Percentiles rank a stretch among this genome's conserved stretches.
Evolutionary conservation across 2,888 invertebrate species (phyloP).

Genomic region (Lasioglossum zephyrum): DNA sequence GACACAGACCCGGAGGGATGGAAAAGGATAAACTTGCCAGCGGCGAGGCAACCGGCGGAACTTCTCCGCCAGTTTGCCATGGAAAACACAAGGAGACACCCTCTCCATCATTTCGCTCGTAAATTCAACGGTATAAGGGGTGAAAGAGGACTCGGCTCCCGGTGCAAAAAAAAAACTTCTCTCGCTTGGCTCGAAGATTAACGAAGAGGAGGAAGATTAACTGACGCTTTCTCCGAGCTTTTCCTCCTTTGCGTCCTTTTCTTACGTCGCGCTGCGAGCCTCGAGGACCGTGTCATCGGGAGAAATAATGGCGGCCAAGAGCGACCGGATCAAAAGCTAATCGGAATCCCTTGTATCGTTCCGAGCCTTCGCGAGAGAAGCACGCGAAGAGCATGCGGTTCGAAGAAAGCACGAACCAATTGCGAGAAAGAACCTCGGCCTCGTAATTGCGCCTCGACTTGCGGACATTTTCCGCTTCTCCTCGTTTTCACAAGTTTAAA

Average conservation of each 20-base stretch:
- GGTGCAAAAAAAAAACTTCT: constrained; percentile 69
- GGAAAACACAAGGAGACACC: constrained; percentile 67
- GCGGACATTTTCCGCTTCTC: neutral
- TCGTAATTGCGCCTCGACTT: neutral
- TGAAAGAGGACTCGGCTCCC: constrained; percentile 50
- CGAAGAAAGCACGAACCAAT: neutral
- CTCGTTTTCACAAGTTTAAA: no score
- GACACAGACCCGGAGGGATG: neutral
- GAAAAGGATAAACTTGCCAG: constrained; percentile 45
- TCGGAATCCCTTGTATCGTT: constrained; percentile 55
- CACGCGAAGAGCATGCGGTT: neutral
- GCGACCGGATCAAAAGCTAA: constrained; percentile 55
- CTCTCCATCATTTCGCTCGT: constrained; percentile 76
- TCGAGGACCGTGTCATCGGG: constrained; percentile 50
- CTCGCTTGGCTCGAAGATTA: constrained; percentile 75
- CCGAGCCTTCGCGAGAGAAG: neutral
- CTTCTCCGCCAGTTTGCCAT: constrained; percentile 49
- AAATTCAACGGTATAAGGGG: constrained; percentile 69
- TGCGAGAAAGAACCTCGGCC: neutral
- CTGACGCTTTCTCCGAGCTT: constrained; percentile 41
- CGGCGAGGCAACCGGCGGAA: constrained; percentile 28
- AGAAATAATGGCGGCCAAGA: constrained; percentile 49
- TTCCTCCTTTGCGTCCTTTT: constrained; percentile 16
- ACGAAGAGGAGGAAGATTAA: constrained; percentile 73
- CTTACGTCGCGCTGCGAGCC: constrained; percentile 25